phyloP scores from a whole-genome alignment of 2,888 invertebrate genomes.

The Pandemis corylana region DNA sequence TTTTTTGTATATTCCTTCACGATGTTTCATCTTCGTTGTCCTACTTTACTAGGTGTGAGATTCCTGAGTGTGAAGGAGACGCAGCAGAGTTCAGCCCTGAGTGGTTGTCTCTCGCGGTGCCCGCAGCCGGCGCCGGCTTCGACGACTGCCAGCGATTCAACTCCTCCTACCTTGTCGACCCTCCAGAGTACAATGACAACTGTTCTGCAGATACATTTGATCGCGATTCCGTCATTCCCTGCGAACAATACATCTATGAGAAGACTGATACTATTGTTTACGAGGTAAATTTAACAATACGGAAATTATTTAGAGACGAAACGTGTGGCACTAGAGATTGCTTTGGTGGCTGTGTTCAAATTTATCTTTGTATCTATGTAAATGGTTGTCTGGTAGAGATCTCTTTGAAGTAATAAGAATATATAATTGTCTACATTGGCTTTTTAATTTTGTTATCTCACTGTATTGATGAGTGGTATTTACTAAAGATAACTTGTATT shows the following conservation, averaged over 20 bases:
- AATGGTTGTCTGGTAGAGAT: no score
- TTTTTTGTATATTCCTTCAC: neutral
- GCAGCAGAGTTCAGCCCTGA: slow-evolving; percentile 61
- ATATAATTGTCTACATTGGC: no score
- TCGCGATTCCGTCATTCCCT: slow-evolving; percentile 41
- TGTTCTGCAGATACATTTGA: slow-evolving; percentile 54
- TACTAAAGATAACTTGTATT: no score
- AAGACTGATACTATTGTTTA: slow-evolving; percentile 53
- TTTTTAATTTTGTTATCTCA: no score
- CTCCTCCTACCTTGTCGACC: slow-evolving; percentile 27
- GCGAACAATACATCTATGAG: slow-evolving; percentile 55
- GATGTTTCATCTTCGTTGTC: slow-evolving; percentile 10
- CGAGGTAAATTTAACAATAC: slow-evolving; percentile 50
- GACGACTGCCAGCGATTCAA: slow-evolving; percentile 78
- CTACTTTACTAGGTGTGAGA: slow-evolving; percentile 56
- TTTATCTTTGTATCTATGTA: no score
- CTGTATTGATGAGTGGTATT: no score
- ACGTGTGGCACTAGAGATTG: no score
- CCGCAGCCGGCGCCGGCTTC: slow-evolving; percentile 58
- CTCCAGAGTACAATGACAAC: slow-evolving; percentile 28
- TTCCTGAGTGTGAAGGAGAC: slow-evolving; percentile 62
- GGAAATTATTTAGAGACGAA: no score
- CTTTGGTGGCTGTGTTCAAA: no score
- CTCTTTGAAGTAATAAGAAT: no score
- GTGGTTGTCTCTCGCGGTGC: slow-evolving; percentile 79